These are phyloP conservation scores for Megaceryle alcyon DNA, from an alignment of 2,797 vertebrate species.

Conservation along the genomic window DNA sequence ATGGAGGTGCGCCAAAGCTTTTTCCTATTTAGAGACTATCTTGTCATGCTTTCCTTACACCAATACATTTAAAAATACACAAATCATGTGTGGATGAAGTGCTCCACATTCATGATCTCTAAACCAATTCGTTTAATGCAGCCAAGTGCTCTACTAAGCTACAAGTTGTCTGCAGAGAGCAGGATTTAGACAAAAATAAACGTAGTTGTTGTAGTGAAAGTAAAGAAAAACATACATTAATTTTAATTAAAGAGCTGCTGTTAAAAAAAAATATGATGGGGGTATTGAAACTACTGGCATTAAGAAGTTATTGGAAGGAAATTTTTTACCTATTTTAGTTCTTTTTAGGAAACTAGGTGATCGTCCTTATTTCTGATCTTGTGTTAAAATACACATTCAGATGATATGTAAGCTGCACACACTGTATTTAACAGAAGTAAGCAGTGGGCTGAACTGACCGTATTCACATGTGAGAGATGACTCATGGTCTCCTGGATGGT, in stretches of 20 bases:
- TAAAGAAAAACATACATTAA: not conserved
- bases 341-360: not conserved
- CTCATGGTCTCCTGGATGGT: constrained; percentile 12
- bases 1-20: not conserved
- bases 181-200: not conserved
- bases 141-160: not conserved
- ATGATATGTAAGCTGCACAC: not conserved
- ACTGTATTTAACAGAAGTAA: not conserved
- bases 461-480: constrained; percentile 64
- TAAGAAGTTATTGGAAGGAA: constrained; percentile 12
- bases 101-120: not conserved
- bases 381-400: not conserved
- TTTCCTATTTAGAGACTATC: not conserved
- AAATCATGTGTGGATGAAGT: accelerated
- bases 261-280: not conserved
- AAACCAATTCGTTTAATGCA: not conserved
- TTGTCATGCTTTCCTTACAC: not conserved
- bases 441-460: constrained; percentile 34
- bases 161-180: not conserved
- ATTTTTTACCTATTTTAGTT: not conserved
- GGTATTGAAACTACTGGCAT: not conserved
- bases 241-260: not conserved
- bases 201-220: not conserved
- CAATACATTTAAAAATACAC: not conserved
- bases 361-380: not conserved